Conservation (phyloP, 2,113 vertebrate species). For the Ellobius talpinus region DNA sequence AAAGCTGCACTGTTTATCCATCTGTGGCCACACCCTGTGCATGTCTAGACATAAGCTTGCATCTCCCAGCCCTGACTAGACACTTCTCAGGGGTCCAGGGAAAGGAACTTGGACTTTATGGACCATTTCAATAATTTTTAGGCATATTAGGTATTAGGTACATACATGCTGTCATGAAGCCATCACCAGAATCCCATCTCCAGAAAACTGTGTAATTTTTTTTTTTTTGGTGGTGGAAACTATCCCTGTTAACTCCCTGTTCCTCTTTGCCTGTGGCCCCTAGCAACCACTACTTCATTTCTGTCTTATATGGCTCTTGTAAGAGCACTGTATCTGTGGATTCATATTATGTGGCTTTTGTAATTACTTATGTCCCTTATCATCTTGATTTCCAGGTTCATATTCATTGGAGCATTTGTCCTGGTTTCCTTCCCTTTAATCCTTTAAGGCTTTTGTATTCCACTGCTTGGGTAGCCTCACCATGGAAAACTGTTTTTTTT, state of each 20-base stretch:
- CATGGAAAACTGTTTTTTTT: neutral
- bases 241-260: neutral
- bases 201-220: neutral
- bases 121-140: neutral
- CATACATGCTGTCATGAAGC: neutral
- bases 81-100: neutral
- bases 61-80: neutral
- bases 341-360: neutral
- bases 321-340: neutral
- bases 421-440: neutral
- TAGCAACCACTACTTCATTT: neutral
- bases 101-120: neutral
- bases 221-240: neutral
- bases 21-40: neutral
- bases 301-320: neutral
- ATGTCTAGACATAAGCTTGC: neutral
- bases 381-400: neutral
- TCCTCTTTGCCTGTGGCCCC: too few relatives aligned
- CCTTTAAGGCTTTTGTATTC: neutral
- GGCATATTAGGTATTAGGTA: neutral
- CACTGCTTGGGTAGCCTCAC: rapidly evolving
- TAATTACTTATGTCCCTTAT: neutral
- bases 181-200: neutral
- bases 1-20: neutral
- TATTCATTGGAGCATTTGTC: neutral